phyloP scores from a whole-genome alignment of 2,797 vertebrate genomes.

The Margarornis squamiger region DNA sequence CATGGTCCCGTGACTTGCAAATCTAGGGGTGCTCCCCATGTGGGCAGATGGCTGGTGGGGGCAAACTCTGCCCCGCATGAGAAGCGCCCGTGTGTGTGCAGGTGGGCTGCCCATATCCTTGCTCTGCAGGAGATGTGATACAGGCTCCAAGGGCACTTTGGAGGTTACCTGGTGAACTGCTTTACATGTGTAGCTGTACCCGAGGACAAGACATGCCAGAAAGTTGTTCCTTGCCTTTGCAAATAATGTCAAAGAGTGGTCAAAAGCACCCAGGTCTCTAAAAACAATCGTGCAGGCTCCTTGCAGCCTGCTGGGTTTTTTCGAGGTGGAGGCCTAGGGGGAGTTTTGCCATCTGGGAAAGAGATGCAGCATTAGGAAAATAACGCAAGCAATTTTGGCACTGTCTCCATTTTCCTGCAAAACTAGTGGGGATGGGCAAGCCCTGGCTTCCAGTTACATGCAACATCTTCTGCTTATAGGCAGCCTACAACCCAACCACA shows the following conservation, averaged over 20 bases:
- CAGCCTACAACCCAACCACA: not conserved
- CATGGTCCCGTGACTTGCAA: not conserved
- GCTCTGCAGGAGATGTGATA: not conserved
- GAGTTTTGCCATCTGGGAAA: not conserved
- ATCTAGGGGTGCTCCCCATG: not conserved
- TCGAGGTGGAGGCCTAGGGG: not conserved
- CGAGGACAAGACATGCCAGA: not conserved
- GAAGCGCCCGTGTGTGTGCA: rapidly evolving
- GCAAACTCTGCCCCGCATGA: not conserved
- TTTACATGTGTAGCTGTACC: not conserved
- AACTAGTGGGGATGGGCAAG: not conserved
- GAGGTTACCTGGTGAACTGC: not conserved
- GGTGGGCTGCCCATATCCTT: not conserved
- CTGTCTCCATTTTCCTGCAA: not conserved
- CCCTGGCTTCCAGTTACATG: not conserved
- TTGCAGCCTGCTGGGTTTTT: not conserved
- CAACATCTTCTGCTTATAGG: not conserved
- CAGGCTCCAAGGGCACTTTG: not conserved
- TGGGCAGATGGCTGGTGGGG: not conserved
- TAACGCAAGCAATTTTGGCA: not conserved
- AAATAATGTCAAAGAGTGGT: not conserved
- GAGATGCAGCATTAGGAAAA: not conserved
- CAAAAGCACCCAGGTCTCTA: not conserved
- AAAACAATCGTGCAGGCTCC: not conserved
- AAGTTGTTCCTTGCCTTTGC: not conserved